Evolutionary conservation across 2,113 vertebrate genomes (phyloP).

Genomic region (Etheostoma spectabile): DNA sequence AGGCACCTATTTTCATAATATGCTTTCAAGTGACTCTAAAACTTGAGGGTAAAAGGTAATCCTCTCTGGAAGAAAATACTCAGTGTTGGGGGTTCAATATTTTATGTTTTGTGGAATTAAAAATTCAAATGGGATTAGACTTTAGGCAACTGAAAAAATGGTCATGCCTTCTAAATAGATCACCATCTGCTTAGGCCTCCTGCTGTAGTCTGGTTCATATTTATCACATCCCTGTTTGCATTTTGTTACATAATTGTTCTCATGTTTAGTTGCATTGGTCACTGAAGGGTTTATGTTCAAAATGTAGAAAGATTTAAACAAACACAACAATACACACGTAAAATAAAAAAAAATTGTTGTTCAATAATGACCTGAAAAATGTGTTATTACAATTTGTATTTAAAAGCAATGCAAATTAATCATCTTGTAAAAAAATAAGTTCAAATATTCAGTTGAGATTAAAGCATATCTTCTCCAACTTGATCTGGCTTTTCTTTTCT

Average conservation of each 20-base stretch:
- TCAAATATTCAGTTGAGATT: constrained; percentile 7
- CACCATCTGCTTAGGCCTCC: constrained; percentile 76
- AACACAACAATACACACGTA: neutral
- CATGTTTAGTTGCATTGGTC: constrained; percentile 6
- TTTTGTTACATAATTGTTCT: constrained; percentile 45
- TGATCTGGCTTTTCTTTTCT: constrained; percentile 35
- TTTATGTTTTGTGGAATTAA: constrained; percentile 66
- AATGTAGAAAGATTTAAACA: neutral
- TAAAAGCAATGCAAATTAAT: neutral
- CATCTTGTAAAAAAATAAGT: neutral
- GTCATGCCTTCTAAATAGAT: constrained; percentile 68
- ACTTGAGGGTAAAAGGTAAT: neutral
- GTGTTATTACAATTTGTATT: neutral
- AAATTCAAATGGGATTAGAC: constrained; percentile 68
- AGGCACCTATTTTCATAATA: neutral
- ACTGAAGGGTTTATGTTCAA: neutral
- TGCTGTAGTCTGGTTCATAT: constrained; percentile 50
- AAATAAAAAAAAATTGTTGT: neutral
- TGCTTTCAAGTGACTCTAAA: neutral
- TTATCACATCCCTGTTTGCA: constrained; percentile 54
- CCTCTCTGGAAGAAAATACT: neutral
- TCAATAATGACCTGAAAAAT: neutral
- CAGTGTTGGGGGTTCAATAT: constrained; percentile 50
- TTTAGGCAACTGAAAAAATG: constrained; percentile 60
- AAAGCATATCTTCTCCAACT: constrained; percentile 16